These are phyloP conservation scores for Artibeus jamaicensis DNA, from an alignment of 2,797 vertebrate genomes.

Conservation along the genomic window DNA sequence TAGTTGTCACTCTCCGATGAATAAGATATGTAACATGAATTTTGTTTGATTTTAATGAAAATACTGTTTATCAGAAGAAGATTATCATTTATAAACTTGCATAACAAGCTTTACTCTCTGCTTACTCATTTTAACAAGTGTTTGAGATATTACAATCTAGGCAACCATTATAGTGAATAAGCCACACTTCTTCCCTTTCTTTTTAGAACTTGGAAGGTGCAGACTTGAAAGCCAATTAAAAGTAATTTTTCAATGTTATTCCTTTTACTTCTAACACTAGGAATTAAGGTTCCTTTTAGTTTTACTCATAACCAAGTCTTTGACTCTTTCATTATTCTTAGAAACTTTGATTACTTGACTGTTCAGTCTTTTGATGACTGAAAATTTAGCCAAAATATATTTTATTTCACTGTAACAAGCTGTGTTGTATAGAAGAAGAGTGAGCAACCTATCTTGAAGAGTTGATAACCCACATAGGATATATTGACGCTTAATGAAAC, in stretches of 20 bases:
- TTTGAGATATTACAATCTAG: background rate
- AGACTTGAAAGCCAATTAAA: background rate
- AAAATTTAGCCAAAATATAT: background rate
- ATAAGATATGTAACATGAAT: slow-evolving; percentile 56
- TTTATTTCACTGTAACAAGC: background rate
- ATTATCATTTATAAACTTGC: slow-evolving; percentile 41
- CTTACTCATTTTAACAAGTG: slow-evolving; percentile 20
- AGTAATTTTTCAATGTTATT: background rate
- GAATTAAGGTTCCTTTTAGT: background rate
- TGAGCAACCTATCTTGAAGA: background rate
- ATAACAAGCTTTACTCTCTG: slow-evolving; percentile 41
- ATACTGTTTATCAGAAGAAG: slow-evolving; percentile 48
- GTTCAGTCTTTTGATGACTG: background rate
- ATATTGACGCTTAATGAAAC: background rate
- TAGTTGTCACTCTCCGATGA: slow-evolving; percentile 41
- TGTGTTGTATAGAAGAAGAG: background rate
- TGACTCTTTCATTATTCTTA: background rate
- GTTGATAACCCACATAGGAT: background rate
- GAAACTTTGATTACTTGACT: background rate
- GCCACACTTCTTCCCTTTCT: background rate
- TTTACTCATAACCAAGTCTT: background rate
- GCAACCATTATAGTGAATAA: background rate
- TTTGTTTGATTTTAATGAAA: slow-evolving; percentile 68
- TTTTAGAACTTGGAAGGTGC: background rate
- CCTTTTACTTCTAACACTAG: background rate